These are phyloP conservation scores for Aricia agestis DNA, from an alignment of 1,140 invertebrate genomes.

Conservation along the genomic window DNA sequence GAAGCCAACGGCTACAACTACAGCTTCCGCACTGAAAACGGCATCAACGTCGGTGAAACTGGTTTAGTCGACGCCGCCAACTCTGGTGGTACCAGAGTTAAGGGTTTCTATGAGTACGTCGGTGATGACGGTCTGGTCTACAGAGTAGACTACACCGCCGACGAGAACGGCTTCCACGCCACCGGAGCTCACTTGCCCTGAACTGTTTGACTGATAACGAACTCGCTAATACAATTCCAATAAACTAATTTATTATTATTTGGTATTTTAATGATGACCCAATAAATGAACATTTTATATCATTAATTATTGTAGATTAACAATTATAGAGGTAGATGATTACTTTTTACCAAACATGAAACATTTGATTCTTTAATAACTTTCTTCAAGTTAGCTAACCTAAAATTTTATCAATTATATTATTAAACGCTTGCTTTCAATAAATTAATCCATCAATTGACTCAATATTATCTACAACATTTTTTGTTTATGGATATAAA, in stretches of 20 bases:
- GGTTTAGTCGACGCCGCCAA: constrained; percentile 73
- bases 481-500: no score
- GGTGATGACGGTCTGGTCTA: constrained; percentile 77
- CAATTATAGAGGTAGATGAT: no score
- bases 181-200: constrained; percentile 73
- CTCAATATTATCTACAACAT: no score
- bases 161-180: constrained; percentile 81
- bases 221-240: constrained; percentile 8
- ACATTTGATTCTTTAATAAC: no score
- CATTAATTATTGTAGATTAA: no score
- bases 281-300: no score
- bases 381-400: no score
- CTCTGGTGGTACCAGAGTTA: constrained; percentile 79
- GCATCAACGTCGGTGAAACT: constrained; percentile 61
- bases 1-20: constrained; percentile 54
- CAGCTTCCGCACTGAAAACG: constrained; percentile 62
- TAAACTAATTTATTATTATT: constrained; percentile 14
- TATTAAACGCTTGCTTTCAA: no score
- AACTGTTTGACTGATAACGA: constrained; percentile 17
- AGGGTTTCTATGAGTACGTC: constrained; percentile 79
- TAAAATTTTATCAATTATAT: no score
- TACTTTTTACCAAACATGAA: no score
- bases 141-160: constrained; percentile 79
- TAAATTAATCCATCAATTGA: neutral
- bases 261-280: neutral